Conservation (phyloP, 2,797 vertebrate genomes). For the Glyptemys insculpta region DNA sequence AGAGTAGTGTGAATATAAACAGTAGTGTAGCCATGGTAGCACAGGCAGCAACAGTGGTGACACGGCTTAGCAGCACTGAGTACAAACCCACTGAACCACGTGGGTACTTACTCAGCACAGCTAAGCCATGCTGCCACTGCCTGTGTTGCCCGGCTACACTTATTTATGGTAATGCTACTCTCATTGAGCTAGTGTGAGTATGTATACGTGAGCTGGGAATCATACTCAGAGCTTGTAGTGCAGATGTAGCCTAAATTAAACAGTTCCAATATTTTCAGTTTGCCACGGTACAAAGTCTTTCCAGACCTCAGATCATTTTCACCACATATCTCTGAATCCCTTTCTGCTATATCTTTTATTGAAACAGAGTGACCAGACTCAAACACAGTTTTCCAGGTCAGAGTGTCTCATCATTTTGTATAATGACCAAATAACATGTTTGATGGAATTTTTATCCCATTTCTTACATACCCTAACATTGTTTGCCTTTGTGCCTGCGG, state of each 20-base stretch:
- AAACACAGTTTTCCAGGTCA: not conserved
- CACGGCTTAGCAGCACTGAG: not conserved
- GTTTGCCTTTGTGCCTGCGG: not conserved
- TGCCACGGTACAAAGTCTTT: not conserved
- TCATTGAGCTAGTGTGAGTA: not conserved
- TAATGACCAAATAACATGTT: not conserved
- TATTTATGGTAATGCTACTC: not conserved
- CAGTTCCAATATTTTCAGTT: not conserved
- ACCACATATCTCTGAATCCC: not conserved
- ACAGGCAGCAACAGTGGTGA: not conserved
- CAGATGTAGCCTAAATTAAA: not conserved
- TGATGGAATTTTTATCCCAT: not conserved
- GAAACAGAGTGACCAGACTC: not conserved
- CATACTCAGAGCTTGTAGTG: not conserved
- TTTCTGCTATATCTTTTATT: not conserved
- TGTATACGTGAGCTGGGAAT: not conserved
- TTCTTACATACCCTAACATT: not conserved
- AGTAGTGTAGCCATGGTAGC: too few species aligned
- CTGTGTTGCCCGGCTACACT: not conserved
- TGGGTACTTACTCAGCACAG: not conserved
- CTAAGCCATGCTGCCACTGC: too few species aligned
- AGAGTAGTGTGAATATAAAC: not conserved
- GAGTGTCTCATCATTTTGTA: rapidly evolving
- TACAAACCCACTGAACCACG: not conserved
- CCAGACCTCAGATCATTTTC: not conserved